phyloP scores from a whole-genome alignment of 2,888 invertebrate genomes.

The Coleophora flavipennella region DNA sequence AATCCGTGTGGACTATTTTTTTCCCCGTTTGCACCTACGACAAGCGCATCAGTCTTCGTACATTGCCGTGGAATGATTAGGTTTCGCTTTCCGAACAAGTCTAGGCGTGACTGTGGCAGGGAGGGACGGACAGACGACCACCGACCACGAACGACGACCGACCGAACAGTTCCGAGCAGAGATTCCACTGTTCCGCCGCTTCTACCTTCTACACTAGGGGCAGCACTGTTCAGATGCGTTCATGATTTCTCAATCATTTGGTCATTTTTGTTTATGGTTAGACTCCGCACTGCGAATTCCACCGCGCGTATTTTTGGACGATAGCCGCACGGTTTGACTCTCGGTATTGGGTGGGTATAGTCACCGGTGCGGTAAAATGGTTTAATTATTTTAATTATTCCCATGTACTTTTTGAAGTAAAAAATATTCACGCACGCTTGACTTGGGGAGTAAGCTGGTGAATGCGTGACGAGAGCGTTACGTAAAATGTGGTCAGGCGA shows the following conservation, averaged over 20 bases:
- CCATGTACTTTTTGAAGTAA: too few relatives aligned
- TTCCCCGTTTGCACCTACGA: constrained; percentile 61
- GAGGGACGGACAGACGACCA: constrained; percentile 49
- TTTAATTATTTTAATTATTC: too few relatives aligned
- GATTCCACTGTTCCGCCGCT: constrained; percentile 9
- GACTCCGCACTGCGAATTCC: too few relatives aligned
- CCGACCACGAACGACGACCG: constrained; percentile 31
- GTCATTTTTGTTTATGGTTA: too few relatives aligned
- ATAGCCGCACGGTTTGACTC: too few relatives aligned
- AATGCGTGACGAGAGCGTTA: too few relatives aligned
- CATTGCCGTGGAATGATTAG: constrained; percentile 68
- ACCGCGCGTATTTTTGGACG: too few relatives aligned
- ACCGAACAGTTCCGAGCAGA: constrained; percentile 28
- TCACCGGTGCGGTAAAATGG: too few relatives aligned
- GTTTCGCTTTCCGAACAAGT: constrained; percentile 71
- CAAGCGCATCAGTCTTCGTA: constrained; percentile 68
- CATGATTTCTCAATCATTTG: constrained; percentile 7
- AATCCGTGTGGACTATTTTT: constrained; percentile 55
- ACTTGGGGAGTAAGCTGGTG: too few relatives aligned
- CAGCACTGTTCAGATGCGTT: constrained; percentile 37
- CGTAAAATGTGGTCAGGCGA: too few relatives aligned
- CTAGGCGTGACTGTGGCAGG: constrained; percentile 72
- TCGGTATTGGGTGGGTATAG: too few relatives aligned
- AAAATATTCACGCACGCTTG: too few relatives aligned
- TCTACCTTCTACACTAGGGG: constrained; percentile 34